Evolutionary conservation across 2,113 vertebrate species (phyloP).

Genomic region (Ranitomeya imitator): DNA sequence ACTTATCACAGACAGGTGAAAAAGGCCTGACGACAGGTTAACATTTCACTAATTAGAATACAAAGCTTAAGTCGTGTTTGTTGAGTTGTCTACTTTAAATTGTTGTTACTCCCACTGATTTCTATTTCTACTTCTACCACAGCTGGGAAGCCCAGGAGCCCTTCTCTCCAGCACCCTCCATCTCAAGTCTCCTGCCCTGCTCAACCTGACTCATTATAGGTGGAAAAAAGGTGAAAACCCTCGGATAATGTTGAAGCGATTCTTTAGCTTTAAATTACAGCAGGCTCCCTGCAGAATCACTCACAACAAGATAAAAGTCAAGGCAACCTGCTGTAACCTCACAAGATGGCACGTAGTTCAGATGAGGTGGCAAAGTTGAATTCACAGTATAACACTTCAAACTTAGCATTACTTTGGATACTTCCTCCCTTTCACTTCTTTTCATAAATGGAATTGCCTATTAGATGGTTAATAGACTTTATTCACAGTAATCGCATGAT

Average conservation of each 20-base stretch:
- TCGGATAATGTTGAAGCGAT: conserved; percentile 22
- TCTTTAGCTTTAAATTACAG: conserved; percentile 23
- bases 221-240: conserved; percentile 44
- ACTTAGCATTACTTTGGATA: conserved; percentile 44
- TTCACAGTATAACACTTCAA: conserved; percentile 53
- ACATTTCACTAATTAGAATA: conserved; percentile 49
- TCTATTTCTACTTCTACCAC: conserved; percentile 53
- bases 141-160: conserved; percentile 43
- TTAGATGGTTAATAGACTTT: background rate
- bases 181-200: conserved; percentile 1
- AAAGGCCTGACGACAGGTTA: conserved; percentile 19
- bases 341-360: conserved; percentile 45
- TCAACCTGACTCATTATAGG: conserved; percentile 40
- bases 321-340: conserved; percentile 54
- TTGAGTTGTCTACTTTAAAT: conserved; percentile 15
- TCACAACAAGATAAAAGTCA: conserved; percentile 25
- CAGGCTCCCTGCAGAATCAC: conserved; percentile 30
- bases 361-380: conserved; percentile 43
- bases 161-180: background rate
- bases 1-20: conserved; percentile 41
- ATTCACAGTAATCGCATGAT: background rate
- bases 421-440: conserved; percentile 20
- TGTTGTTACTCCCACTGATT: conserved; percentile 34
- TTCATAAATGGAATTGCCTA: conserved; percentile 27
- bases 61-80: conserved; percentile 12